These are phyloP conservation scores for Aurelia coerulea DNA, from an alignment of 30 jellyfish, hydroid and myxozoan genomes.

Conservation along the genomic window DNA sequence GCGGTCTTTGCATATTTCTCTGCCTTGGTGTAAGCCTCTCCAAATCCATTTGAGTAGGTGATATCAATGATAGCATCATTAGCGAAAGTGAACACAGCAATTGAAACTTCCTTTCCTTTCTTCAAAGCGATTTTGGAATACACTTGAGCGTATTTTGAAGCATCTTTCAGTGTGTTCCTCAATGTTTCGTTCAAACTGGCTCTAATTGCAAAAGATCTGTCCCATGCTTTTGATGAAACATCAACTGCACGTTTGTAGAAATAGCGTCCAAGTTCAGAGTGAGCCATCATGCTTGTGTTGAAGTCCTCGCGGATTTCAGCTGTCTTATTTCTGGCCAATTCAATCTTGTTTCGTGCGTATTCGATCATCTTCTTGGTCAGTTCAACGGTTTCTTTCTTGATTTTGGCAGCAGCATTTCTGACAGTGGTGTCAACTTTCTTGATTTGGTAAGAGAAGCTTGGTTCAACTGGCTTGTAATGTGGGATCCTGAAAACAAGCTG, in stretches of 20 bases:
- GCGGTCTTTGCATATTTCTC: constrained; percentile 47
- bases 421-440: constrained; percentile 49
- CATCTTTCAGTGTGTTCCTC: constrained; percentile 22
- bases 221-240: constrained; percentile 39
- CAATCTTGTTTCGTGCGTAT: constrained; percentile 68
- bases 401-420: constrained; percentile 50
- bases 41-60: constrained; percentile 62
- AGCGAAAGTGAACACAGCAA: constrained; percentile 36
- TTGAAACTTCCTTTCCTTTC: constrained; percentile 40
- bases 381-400: constrained; percentile 26
- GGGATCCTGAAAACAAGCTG: constrained; percentile 71
- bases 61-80: constrained; percentile 66
- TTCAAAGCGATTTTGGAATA: constrained; percentile 47
- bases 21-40: constrained; percentile 69
- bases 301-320: constrained; percentile 86
- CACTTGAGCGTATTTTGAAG: constrained; percentile 19
- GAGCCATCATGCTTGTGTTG: constrained; percentile 51
- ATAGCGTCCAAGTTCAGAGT: constrained; percentile 62
- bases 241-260: constrained; percentile 60
- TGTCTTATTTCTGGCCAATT: constrained; percentile 72
- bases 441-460: constrained; percentile 80
- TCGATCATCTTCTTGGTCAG: constrained; percentile 54
- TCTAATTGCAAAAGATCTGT: constrained; percentile 14
- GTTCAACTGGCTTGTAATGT: constrained; percentile 69
- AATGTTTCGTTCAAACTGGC: constrained; percentile 18